These are phyloP conservation scores for Hofmannophila pseudospretella DNA, from an alignment of 2,888 invertebrate species.

Conservation along the genomic window DNA sequence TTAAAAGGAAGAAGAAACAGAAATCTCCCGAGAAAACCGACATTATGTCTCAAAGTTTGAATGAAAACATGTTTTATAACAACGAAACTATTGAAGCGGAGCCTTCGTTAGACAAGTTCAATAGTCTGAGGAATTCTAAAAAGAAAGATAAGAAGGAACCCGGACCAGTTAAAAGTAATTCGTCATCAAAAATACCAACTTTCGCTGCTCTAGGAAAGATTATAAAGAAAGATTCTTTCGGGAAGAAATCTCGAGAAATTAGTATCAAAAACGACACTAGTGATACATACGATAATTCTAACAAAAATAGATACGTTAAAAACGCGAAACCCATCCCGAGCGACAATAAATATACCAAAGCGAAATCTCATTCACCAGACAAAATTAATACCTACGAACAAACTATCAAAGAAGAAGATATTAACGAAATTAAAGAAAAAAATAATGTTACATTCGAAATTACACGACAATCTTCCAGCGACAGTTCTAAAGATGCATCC, in stretches of 20 bases:
- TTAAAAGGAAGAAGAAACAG: slow-evolving; percentile 65
- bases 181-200: slow-evolving; percentile 70
- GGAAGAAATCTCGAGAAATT: slow-evolving; percentile 49
- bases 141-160: slow-evolving; percentile 52
- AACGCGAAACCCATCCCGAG: slow-evolving; percentile 43
- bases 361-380: slow-evolving; percentile 61
- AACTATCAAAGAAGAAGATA: slow-evolving; percentile 41
- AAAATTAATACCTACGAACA: slow-evolving; percentile 39
- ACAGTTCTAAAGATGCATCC: slow-evolving; percentile 21
- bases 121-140: slow-evolving; percentile 63
- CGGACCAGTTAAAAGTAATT: slow-evolving; percentile 59
- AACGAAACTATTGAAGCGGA: slow-evolving; percentile 69
- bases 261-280: slow-evolving; percentile 29
- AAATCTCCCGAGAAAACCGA: slow-evolving; percentile 64
- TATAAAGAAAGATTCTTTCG: slow-evolving; percentile 69
- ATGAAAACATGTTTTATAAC: slow-evolving; percentile 71
- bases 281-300: slow-evolving; percentile 24
- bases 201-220: slow-evolving; percentile 71
- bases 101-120: slow-evolving; percentile 57
- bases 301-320: slow-evolving; percentile 61
- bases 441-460: slow-evolving; percentile 3
- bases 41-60: slow-evolving; percentile 74
- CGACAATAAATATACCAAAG: slow-evolving; percentile 67
- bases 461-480: slow-evolving; percentile 7
- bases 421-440: slow-evolving; percentile 15